Evolutionary conservation across 30 jellyfish, hydroid and myxozoan species (phyloP).

Genomic region (Clytia hemisphaerica): DNA sequence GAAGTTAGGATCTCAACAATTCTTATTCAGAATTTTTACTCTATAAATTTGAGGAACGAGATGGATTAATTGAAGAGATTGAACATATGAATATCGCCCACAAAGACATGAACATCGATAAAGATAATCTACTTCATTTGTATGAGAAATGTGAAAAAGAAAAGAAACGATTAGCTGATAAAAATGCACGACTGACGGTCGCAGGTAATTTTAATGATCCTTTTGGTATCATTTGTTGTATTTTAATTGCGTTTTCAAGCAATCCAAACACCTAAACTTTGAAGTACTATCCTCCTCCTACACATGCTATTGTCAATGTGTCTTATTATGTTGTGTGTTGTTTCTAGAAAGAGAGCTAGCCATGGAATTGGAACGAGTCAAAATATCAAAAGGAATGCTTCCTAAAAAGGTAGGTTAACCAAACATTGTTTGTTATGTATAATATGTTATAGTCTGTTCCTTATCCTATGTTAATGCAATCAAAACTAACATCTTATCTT

Average conservation of each 20-base stretch:
- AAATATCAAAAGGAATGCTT: conserved; percentile 44
- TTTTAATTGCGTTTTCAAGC: neutral
- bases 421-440: neutral
- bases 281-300: neutral
- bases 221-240: neutral
- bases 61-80: conserved; percentile 62
- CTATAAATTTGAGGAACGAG: conserved; percentile 82
- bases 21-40: too few relatives aligned
- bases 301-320: neutral
- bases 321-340: neutral
- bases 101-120: conserved; percentile 40
- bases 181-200: conserved; percentile 65
- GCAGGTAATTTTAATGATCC: conserved; percentile 37
- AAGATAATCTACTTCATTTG: conserved; percentile 39
- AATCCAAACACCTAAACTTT: neutral
- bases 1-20: too few relatives aligned
- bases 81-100: conserved; percentile 33
- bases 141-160: conserved; percentile 67
- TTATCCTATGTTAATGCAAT: too few relatives aligned
- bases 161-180: conserved; percentile 73
- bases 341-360: conserved; percentile 65
- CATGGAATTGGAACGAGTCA: conserved; percentile 74
- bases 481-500: too few relatives aligned
- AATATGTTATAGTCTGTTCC: too few relatives aligned
- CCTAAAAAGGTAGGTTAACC: conserved; percentile 42